phyloP scores from a whole-genome alignment of 2,888 invertebrate species.

The Eurois occulta region DNA sequence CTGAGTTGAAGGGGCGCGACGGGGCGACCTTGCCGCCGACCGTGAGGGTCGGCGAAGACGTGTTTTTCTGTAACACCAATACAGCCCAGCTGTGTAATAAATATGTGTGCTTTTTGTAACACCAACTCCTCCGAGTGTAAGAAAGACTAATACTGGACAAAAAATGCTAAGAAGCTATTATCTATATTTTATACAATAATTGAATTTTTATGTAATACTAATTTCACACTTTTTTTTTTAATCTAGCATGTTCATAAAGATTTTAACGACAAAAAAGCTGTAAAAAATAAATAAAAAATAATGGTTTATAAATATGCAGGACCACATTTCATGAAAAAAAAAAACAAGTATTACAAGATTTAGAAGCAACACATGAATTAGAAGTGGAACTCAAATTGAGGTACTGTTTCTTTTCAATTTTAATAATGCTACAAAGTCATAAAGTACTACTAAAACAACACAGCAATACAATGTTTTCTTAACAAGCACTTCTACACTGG shows the following conservation, averaged over 20 bases:
- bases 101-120: constrained; percentile 50
- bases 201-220: no score
- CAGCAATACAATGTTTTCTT: background rate
- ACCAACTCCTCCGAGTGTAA: constrained; percentile 8
- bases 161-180: background rate
- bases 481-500: background rate
- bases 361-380: background rate
- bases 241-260: background rate
- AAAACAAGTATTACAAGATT: no score
- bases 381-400: background rate
- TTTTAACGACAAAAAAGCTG: background rate
- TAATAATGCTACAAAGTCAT: background rate
- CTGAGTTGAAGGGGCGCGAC: constrained; percentile 70
- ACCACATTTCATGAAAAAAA: background rate
- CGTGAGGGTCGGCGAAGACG: constrained; percentile 76
- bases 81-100: constrained; percentile 61
- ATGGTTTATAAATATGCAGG: background rate
- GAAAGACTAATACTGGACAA: background rate
- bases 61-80: constrained; percentile 80
- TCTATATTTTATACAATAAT: background rate
- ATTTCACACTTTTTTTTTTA: background rate
- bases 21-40: constrained; percentile 79
- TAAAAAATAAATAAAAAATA: background rate
- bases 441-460: background rate
- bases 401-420: background rate